phyloP scores from a whole-genome alignment of 2,113 vertebrate genomes.

The Anguilla japonica region DNA sequence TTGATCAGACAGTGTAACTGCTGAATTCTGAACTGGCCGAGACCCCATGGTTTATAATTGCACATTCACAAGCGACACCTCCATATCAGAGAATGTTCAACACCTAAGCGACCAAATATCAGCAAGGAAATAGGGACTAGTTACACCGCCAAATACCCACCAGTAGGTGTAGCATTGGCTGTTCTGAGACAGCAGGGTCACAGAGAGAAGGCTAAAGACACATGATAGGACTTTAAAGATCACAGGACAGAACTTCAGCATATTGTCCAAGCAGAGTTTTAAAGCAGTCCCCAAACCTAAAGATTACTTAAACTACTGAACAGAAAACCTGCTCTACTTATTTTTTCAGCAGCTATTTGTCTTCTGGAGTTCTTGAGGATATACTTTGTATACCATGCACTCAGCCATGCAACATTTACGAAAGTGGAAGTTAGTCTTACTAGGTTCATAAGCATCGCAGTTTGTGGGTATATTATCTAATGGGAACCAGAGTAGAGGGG shows the following conservation, averaged over 20 bases:
- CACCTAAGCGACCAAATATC: not conserved
- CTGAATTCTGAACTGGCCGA: not conserved
- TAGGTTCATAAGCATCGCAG: not conserved
- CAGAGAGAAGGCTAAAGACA: too few relatives aligned
- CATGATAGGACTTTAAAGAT: too few relatives aligned
- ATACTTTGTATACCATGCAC: not conserved
- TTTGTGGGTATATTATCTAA: slow-evolving; percentile 6
- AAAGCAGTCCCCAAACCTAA: too few relatives aligned
- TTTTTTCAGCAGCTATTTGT: not conserved
- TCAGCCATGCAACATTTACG: not conserved
- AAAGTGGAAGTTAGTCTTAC: not conserved
- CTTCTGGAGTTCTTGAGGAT: not conserved
- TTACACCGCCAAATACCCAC: too few relatives aligned
- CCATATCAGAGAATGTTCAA: not conserved
- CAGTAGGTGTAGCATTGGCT: too few relatives aligned
- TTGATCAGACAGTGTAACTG: not conserved
- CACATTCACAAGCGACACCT: not conserved
- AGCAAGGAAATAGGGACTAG: too few relatives aligned
- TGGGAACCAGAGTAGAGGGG: not conserved
- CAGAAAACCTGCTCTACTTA: too few relatives aligned
- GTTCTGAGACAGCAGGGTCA: too few relatives aligned
- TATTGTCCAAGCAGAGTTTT: too few relatives aligned
- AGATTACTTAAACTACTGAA: not conserved
- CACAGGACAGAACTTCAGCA: too few relatives aligned
- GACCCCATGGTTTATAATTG: not conserved